Evolutionary conservation across 2,113 vertebrate genomes (phyloP), one percentile per base, ranked within the genome.

Genomic region (Rhinopomastus cyanomelas): DNA sequence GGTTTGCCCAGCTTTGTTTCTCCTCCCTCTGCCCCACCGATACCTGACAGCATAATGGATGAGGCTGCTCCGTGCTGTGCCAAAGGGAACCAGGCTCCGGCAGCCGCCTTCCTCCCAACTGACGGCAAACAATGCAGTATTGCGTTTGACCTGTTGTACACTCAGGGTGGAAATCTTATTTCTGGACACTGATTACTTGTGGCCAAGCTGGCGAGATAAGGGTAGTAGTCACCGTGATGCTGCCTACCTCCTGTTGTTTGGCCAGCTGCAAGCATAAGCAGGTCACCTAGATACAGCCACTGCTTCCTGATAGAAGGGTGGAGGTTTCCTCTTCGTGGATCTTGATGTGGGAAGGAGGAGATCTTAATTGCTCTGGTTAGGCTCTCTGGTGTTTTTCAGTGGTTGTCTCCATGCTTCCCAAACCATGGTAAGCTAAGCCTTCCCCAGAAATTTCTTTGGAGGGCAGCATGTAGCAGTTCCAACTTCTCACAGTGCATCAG

Each of bases 211-310:
- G 44, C 61, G 49, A 1, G 81, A 79, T 93, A 95, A 88, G 81
- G 79, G 69, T 16, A 53, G 13, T 34, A 72, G 90, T 52, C 84
- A 81, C 29, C 19, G 86, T 36, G 81, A 65, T 95, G 88, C 78
- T 39, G 87, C 85, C 88, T 86, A 49, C 81, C 84, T 81, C 83
- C 57, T 23, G 8, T 5, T 94, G 78, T 94, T 92, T 94, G 88
- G 6, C 77, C 77, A 87, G 84, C 94, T 94, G 84, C 74, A 56
- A n/a, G 74, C 90, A 42, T 61, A 37, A 93, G 36, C 62, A 62
- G 92, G 74, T 92, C 87, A 76, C 79, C 82, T 34, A n/a, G 93
- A 61, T 73, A 65, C 30, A 62, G 60, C 7, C 52, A 16, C 76
- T 91, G 85, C 91, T 73, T 81, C 46, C 60, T 86, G 69, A 57